A percentile compares a stretch with the other conserved stretches of the same genome.
Evolutionary conservation across 2,888 invertebrate genomes (phyloP).

Genomic region (Coelopa pilipes): DNA sequence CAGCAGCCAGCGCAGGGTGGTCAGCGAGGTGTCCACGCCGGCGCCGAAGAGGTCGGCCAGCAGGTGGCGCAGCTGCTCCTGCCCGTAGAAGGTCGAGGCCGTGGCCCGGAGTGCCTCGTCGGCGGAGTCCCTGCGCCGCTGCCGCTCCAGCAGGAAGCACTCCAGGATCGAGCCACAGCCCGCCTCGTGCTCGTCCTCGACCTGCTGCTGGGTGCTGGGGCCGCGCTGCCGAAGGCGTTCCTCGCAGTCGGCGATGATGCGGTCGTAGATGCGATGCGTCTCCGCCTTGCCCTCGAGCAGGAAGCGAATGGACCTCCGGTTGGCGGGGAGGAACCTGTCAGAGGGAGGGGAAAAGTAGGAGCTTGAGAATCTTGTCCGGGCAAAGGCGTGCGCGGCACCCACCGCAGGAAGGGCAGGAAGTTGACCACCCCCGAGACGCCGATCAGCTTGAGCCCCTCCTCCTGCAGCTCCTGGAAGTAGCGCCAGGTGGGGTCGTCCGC

Average conservation of each 20-base stretch:
- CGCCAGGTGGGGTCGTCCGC: slow-evolving; percentile 79
- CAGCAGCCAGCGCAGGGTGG: slow-evolving; percentile 84
- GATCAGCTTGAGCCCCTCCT: slow-evolving; percentile 84
- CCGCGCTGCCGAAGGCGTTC: slow-evolving; percentile 58
- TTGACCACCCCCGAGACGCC: slow-evolving; percentile 86
- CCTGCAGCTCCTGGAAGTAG: slow-evolving; percentile 81
- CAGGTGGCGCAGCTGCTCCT: slow-evolving; percentile 78
- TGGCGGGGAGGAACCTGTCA: slow-evolving; percentile 68
- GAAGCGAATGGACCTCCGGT: slow-evolving; percentile 73
- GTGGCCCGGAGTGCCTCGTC: slow-evolving; percentile 39
- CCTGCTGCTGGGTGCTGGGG: slow-evolving; percentile 11
- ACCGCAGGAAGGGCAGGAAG: slow-evolving; percentile 85
- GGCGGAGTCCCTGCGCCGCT: slow-evolving; percentile 58
- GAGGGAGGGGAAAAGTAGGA: neutral
- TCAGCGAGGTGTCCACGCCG: slow-evolving; percentile 84
- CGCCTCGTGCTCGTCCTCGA: neutral
- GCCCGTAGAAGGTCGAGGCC: slow-evolving; percentile 69
- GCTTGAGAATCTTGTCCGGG: neutral
- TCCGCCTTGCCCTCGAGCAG: slow-evolving; percentile 77
- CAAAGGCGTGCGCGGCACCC: slow-evolving; percentile 33
- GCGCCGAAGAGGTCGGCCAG: slow-evolving; percentile 88
- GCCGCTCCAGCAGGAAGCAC: slow-evolving; percentile 74
- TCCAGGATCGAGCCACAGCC: slow-evolving; percentile 70
- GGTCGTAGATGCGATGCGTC: slow-evolving; percentile 78
- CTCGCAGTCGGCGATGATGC: slow-evolving; percentile 72